Evolutionary conservation across 2,797 vertebrate genomes (phyloP), one percentile per base, ranked within the genome.

Genomic region (Gobio occitaniae): DNA sequence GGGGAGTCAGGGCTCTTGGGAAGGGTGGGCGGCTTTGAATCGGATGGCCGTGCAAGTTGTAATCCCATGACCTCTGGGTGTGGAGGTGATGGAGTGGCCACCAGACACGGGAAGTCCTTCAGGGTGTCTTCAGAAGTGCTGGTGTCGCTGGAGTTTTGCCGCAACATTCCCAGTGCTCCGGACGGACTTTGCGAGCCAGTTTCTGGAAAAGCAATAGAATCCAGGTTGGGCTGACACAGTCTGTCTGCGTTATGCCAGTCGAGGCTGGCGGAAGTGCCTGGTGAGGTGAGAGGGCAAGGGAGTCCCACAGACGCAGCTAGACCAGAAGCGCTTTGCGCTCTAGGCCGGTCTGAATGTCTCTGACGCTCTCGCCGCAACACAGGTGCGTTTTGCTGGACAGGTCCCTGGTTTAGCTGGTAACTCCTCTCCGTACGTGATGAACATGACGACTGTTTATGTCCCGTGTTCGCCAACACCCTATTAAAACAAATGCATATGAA

Each of bases 291-390:
- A 61, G 90, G 93, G 91, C 92, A 95, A 52, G 94, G 93, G 36
- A 95, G 91, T 72, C 95, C 95, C 0, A 96, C 95, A 0, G 95
- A 95, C 10, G 95, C 95, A 0, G 95, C 95, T 80, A 96, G 87
- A 47, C 91, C 89, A 17, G 94, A 92, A 59, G 93, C 88, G 70
- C 92, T 94, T 59, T 87, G 86, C 12, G 84, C 91, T 44, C 93
- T 93, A n/a, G 90, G 93, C 3, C 93, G 91, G 52, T 97, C 96
- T 0, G 80, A 77, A 76, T 83, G 86, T 83, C 90, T 94, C 54
- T 93, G 93, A 9, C 90, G 92, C 82, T 96, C 95, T 0, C 88
- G 87, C 4, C 90, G 87, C 0, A 54, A 3, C 12, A 92, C 84
- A 0, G 94, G 90, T 3, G 87, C 78, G 74, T 79, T 86, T 10